phyloP scores from a whole-genome alignment of 2,888 invertebrate genomes.

The Phaonia tiefii region DNA sequence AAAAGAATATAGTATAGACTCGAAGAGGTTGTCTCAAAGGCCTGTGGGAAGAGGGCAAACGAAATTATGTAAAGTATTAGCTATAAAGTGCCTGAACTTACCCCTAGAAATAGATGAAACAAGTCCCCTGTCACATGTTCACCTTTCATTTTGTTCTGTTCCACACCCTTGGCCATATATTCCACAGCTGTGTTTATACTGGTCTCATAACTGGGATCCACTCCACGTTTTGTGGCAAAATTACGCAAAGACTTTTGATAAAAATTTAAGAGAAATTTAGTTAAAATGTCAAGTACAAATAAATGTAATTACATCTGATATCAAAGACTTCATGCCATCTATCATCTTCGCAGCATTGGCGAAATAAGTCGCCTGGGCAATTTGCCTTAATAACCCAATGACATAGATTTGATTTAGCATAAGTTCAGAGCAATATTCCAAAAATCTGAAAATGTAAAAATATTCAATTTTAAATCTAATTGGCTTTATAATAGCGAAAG shows the following conservation, averaged over 20 bases:
- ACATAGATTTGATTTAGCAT: too few relatives aligned
- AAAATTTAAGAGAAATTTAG: too few relatives aligned
- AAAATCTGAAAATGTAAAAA: too few relatives aligned
- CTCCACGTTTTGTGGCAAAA: not conserved
- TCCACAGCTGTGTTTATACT: not conserved
- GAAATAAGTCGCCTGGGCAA: too few relatives aligned
- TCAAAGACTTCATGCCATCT: not conserved
- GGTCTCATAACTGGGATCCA: not conserved
- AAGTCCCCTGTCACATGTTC: not conserved
- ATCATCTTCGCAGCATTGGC: not conserved
- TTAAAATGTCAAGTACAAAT: too few relatives aligned
- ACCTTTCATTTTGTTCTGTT: not conserved
- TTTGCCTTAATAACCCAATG: too few relatives aligned
- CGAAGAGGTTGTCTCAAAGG: conserved; percentile 76
- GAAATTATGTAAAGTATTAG: too few relatives aligned
- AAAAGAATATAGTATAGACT: conserved; percentile 70
- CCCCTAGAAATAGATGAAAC: not conserved
- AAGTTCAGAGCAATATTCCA: too few relatives aligned
- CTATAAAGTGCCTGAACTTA: conserved; percentile 15
- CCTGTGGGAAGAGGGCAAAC: conserved; percentile 59
- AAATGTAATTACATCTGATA: not conserved
- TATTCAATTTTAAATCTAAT: too few relatives aligned
- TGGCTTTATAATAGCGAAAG: too few relatives aligned
- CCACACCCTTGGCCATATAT: not conserved
- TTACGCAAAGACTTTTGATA: not conserved